Conservation (phyloP, 2,113 vertebrate genomes). For the Xyrauchen texanus region DNA sequence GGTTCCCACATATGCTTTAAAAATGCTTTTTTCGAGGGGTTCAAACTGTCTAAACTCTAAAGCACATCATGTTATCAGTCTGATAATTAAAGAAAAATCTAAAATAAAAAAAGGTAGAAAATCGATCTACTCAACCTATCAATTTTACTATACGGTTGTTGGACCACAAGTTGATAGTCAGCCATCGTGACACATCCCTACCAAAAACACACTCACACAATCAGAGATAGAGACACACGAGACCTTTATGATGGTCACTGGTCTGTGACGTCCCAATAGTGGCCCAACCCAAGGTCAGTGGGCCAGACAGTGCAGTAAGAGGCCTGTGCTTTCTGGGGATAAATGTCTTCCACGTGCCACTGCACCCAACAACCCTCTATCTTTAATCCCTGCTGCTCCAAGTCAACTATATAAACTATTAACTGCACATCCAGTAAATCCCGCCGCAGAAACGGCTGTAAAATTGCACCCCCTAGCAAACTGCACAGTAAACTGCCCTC, state of each 20-base stretch:
- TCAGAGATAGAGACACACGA: slow-evolving; percentile 34
- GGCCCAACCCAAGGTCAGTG: slow-evolving; percentile 48
- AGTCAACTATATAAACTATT: slow-evolving; percentile 77
- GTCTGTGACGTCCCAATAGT: slow-evolving; percentile 35
- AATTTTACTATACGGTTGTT: no score
- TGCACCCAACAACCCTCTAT: slow-evolving; percentile 63
- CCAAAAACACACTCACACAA: slow-evolving; percentile 11
- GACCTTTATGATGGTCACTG: slow-evolving; percentile 16
- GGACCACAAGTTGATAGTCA: no score
- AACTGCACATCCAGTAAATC: slow-evolving; percentile 78
- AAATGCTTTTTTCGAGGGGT: no score
- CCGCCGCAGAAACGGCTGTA: slow-evolving; percentile 63
- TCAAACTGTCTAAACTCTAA: no score
- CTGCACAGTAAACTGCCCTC: slow-evolving; percentile 67
- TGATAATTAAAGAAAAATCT: no score
- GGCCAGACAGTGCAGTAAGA: slow-evolving; percentile 36
- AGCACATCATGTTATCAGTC: no score
- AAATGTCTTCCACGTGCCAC: slow-evolving; percentile 54
- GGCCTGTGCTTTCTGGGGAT: slow-evolving; percentile 48
- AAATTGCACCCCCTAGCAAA: slow-evolving; percentile 64
- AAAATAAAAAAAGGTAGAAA: no score
- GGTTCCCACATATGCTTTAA: no score
- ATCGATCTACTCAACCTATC: no score
- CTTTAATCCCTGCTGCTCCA: slow-evolving; percentile 69
- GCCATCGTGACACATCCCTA: no score